Conservation (phyloP, 1,140 invertebrate genomes). For the Drosophila yakuba region DNA sequence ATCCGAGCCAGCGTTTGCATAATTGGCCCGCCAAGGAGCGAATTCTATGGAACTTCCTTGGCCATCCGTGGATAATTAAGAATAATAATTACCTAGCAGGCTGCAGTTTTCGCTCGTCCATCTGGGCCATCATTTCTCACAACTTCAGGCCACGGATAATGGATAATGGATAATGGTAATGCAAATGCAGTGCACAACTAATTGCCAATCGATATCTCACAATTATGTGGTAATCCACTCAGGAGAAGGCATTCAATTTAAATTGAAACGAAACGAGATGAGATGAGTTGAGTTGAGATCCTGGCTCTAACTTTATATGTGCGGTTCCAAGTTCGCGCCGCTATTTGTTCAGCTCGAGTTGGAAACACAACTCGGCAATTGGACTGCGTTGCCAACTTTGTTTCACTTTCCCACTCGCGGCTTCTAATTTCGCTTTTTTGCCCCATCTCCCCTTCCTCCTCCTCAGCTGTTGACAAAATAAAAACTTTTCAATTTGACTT, state of each 20-base stretch:
- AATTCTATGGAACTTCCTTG: slow-evolving; percentile 6
- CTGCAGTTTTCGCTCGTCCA: slow-evolving; percentile 45
- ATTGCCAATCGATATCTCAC: slow-evolving; percentile 37
- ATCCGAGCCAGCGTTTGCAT: slow-evolving; percentile 49
- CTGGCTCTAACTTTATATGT: slow-evolving; percentile 31
- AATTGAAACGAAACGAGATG: neutral
- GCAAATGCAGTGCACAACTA: slow-evolving; percentile 14
- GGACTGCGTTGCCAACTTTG: slow-evolving; percentile 43
- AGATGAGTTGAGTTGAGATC: neutral
- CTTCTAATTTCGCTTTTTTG: slow-evolving; percentile 52
- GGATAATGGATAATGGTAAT: slow-evolving; percentile 27
- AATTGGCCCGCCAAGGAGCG: slow-evolving; percentile 49
- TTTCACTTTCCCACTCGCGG: slow-evolving; percentile 48
- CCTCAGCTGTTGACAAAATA: slow-evolving; percentile 42
- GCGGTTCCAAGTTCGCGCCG: slow-evolving; percentile 13
- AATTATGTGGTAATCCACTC: slow-evolving; percentile 21
- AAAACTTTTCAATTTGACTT: slow-evolving; percentile 72
- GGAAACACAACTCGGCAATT: slow-evolving; percentile 30
- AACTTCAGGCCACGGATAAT: slow-evolving; percentile 2
- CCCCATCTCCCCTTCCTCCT: neutral
- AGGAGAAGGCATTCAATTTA: slow-evolving; percentile 8
- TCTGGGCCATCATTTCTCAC: slow-evolving; percentile 15
- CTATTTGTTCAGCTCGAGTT: slow-evolving; percentile 45
- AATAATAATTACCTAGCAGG: slow-evolving; percentile 57
- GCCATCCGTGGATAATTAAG: slow-evolving; percentile 54